These are phyloP conservation scores for Synanthedon vespiformis DNA, from an alignment of 2,888 invertebrate genomes.

Conservation along the genomic window DNA sequence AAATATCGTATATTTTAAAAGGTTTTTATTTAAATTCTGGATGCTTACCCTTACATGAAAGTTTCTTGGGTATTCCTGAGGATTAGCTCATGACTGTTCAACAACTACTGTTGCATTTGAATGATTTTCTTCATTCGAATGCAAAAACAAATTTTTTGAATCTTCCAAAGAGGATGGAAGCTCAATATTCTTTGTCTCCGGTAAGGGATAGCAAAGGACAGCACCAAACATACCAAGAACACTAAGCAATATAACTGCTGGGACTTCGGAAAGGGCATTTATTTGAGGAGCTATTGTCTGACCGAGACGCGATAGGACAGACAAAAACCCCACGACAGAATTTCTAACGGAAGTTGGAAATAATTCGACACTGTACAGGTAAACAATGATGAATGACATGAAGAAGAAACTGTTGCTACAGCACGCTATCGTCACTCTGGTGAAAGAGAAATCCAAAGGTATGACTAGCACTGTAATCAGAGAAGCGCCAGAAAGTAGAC, in stretches of 20 bases:
- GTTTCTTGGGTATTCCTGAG: no score
- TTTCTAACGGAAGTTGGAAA: slow-evolving; percentile 89
- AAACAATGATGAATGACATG: slow-evolving; percentile 83
- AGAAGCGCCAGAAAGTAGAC: slow-evolving; percentile 39
- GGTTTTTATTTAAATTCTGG: no score
- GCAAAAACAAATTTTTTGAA: background rate
- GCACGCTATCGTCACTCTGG: slow-evolving; percentile 72
- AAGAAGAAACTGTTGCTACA: slow-evolving; percentile 82
- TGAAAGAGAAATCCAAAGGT: slow-evolving; percentile 35
- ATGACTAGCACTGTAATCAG: slow-evolving; percentile 34
- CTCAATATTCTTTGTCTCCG: slow-evolving; percentile 60
- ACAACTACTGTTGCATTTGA: no score
- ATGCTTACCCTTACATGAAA: no score
- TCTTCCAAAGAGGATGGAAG: slow-evolving; percentile 42
- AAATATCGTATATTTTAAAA: no score
- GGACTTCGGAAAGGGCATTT: slow-evolving; percentile 60
- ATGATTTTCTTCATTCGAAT: no score
- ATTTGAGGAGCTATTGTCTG: slow-evolving; percentile 84
- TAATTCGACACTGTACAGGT: slow-evolving; percentile 85
- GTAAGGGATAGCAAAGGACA: slow-evolving; percentile 72
- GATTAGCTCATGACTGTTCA: no score
- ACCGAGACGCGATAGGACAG: slow-evolving; percentile 83
- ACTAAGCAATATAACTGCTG: slow-evolving; percentile 71
- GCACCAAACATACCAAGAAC: slow-evolving; percentile 73
- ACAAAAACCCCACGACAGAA: slow-evolving; percentile 83